These are phyloP conservation scores for Numenius phaeopus DNA, from an alignment of 2,797 vertebrate genomes.

Conservation along the genomic window DNA sequence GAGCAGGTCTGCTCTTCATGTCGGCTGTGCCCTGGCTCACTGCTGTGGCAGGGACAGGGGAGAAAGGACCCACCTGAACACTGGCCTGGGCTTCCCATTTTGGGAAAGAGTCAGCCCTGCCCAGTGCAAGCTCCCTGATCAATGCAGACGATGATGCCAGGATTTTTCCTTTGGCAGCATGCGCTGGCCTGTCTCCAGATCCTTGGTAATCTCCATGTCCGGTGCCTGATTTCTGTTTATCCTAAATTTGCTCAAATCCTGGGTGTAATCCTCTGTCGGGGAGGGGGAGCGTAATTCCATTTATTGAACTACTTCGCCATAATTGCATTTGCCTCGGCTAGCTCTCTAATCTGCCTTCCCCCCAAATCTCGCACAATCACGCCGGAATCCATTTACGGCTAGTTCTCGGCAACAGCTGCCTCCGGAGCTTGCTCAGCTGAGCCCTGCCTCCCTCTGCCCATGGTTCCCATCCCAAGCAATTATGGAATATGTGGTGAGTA, in stretches of 20 bases:
- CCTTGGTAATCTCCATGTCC: not conserved
- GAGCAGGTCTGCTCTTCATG: not conserved
- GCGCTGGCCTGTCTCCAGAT: not conserved
- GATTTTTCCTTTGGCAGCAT: not conserved
- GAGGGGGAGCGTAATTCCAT: not conserved
- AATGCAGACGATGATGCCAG: not conserved
- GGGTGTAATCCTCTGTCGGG: not conserved
- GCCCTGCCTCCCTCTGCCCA: not conserved
- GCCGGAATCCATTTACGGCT: not conserved
- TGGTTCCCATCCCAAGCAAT: not conserved
- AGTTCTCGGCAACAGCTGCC: not conserved
- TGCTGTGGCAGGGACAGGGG: not conserved
- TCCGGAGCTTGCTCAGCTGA: not conserved
- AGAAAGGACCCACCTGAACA: not conserved
- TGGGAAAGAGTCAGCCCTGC: not conserved
- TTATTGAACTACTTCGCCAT: not conserved
- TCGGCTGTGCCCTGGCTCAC: accelerated
- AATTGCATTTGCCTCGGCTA: not conserved
- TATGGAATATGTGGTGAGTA: too few relatives aligned
- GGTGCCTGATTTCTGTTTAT: not conserved
- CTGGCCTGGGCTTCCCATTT: not conserved
- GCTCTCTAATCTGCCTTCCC: conserved; percentile 7
- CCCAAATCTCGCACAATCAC: not conserved
- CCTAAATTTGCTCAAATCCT: conserved; percentile 23
- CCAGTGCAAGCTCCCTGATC: not conserved